phyloP scores from a whole-genome alignment of 2,797 vertebrate genomes.

The Mico argentatus region DNA sequence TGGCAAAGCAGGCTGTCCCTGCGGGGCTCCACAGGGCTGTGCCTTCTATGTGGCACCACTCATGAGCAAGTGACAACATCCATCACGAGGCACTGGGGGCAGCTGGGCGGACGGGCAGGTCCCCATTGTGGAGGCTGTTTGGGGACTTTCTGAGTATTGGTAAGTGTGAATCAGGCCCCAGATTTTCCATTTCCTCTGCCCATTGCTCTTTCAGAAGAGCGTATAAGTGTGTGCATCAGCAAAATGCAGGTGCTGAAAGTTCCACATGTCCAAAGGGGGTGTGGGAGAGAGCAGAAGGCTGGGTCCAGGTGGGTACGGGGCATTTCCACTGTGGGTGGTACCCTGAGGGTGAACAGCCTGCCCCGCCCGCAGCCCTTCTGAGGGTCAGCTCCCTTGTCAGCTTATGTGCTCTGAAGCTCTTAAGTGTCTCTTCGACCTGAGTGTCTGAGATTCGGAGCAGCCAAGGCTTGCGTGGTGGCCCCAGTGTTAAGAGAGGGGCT shows the following conservation, averaged over 20 bases:
- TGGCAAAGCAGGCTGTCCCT: rapidly evolving
- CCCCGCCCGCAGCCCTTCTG: background rate
- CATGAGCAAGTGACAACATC: background rate
- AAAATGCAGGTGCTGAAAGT: constrained; percentile 33
- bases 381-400: background rate
- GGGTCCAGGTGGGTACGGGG: background rate
- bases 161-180: constrained; percentile 69
- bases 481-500: background rate
- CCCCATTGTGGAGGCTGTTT: background rate
- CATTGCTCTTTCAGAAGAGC: background rate
- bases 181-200: constrained; percentile 69
- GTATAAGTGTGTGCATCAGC: background rate
- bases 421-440: background rate
- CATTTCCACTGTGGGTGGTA: background rate
- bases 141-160: constrained; percentile 72
- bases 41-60: background rate
- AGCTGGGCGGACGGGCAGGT: background rate
- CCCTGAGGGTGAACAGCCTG: background rate
- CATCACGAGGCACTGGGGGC: background rate
- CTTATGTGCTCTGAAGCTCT: rapidly evolving
- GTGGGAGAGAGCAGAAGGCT: background rate
- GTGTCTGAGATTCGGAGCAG: background rate
- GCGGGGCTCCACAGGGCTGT: rapidly evolving
- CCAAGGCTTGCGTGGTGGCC: background rate
- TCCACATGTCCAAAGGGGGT: background rate